Base-by-base conservation (phyloP, 2,888 invertebrate species). In the Drosophila lutescens region DNA sequence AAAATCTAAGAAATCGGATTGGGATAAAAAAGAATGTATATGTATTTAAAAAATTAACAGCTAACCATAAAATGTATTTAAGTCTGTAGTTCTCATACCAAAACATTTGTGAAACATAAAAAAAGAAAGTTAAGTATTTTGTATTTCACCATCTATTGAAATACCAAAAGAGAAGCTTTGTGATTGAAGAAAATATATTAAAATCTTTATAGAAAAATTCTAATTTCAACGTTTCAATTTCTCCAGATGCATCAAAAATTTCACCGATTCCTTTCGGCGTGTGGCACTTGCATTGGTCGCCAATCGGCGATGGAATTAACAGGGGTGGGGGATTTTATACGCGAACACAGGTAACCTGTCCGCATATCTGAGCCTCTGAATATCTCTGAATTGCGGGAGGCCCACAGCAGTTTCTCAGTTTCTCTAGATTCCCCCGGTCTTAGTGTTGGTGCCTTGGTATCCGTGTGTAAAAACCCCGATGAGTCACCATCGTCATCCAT, bases 401-500 rank as follows among this genome's bases (percentile, higher is more conserved):
- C 54, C 75, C 66, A 79, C 68, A 74, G 66, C 67, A 63, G 60
- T 76, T 53, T 44, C 46, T 50, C 66, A 63, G 61, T 76, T 53
- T 46, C 47, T 51, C 57, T 51, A 32, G 53, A 41, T 46, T 43
- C 41, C 15, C 43, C 32, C 58, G 1, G 34, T 10, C 4, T 34
- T 34, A 5, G 51, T 57, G 46, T 67, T 53, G 58, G 47, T 46
- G 55, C 50, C 58, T 68, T 26, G 32, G 77, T 79, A 73, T 82
- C 86, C 46, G 62, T 62, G 86, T 85, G 85, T 90, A 90, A 90
- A 90, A 91, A 91, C 89, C 90, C 90, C 90, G 88, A 90, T 90
- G 90, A 90, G 80, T 90, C 90, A 90, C 89, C 88, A 30, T 20
- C 43, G 43, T 43, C 47, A 38, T 49, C 49, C 49, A 17, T 34